These are phyloP conservation scores for Yoshiicerus persimilis DNA, from an alignment of 1,140 invertebrate species.

Conservation along the genomic window DNA sequence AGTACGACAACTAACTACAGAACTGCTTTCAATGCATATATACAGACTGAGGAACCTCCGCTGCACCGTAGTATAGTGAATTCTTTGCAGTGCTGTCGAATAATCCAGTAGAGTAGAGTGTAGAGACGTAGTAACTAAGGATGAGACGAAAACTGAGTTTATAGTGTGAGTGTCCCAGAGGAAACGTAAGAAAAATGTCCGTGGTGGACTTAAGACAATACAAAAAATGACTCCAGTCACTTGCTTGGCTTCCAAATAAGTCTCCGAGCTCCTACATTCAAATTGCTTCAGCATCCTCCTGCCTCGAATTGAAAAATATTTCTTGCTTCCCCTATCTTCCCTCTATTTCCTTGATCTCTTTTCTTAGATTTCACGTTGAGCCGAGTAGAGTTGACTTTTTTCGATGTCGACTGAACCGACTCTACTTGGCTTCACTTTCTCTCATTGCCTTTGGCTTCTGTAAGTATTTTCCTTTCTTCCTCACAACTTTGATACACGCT, in stretches of 20 bases:
- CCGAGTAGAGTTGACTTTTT: neutral
- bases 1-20: neutral
- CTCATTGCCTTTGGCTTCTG: neutral
- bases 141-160: constrained; percentile 15
- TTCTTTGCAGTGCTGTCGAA: neutral
- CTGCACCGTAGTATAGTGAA: neutral
- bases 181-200: constrained; percentile 40
- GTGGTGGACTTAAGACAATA: constrained; percentile 43
- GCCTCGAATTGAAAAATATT: constrained; percentile 37
- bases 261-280: constrained; percentile 32
- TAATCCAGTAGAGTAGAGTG: neutral
- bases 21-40: too few relatives aligned
- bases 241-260: constrained; percentile 37
- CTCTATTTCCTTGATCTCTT: neutral
- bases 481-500: neutral
- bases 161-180: constrained; percentile 34
- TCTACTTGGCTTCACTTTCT: neutral
- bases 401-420: neutral
- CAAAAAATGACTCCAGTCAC: constrained; percentile 40
- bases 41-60: neutral
- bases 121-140: neutral
- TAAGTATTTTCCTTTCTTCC: neutral
- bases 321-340: neutral
- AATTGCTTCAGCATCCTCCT: constrained; percentile 5
- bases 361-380: neutral